Evolutionary conservation across 2,888 invertebrate genomes (phyloP).

Genomic region (Zygogramma bicolorata): DNA sequence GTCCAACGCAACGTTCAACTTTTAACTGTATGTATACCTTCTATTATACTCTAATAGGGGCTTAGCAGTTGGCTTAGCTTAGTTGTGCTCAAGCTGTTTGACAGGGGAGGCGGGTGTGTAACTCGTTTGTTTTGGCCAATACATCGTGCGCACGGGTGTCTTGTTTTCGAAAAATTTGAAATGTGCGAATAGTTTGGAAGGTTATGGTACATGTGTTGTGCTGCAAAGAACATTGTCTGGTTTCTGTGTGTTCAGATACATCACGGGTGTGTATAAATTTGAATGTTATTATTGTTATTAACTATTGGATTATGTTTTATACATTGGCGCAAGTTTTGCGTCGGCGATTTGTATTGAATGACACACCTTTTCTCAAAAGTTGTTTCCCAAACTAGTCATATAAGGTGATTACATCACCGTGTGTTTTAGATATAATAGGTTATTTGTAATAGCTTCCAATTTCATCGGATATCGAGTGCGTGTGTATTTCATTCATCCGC

Average conservation of each 20-base stretch:
- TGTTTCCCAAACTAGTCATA: conserved; percentile 28
- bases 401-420: conserved; percentile 14
- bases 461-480: neutral
- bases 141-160: conserved; percentile 6
- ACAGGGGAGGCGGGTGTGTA: neutral
- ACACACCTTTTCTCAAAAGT: conserved; percentile 47
- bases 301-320: neutral
- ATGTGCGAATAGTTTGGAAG: conserved; percentile 7
- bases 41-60: conserved; percentile 10
- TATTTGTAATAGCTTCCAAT: conserved; percentile 4
- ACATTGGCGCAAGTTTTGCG: conserved; percentile 40
- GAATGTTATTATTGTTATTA: conserved; percentile 6
- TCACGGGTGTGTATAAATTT: neutral
- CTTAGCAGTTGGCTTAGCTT: conserved; percentile 6
- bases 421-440: neutral
- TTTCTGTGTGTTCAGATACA: neutral
- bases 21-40: conserved; percentile 8
- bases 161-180: conserved; percentile 10
- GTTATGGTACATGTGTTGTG: neutral
- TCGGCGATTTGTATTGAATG: conserved; percentile 46
- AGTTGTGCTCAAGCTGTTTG: conserved; percentile 18
- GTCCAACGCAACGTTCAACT: conserved; percentile 5
- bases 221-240: neutral
- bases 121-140: conserved; percentile 15
- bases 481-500: neutral